Evolutionary conservation across 37 sponge, comb jelly and placozoan genomes (phyloP).

Genomic region (Ephydatia muelleri): DNA sequence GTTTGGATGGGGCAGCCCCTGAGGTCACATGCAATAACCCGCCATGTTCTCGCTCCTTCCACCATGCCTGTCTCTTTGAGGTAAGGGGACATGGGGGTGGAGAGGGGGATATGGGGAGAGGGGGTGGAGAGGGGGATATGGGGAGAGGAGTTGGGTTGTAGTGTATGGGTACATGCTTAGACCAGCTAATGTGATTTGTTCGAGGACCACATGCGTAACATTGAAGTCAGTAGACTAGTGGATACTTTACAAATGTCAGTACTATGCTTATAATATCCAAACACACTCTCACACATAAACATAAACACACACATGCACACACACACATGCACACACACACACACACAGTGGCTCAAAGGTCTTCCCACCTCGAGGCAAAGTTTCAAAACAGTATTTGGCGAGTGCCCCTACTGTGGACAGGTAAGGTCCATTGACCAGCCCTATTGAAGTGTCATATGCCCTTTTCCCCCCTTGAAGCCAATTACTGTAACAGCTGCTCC

Average conservation of each 20-base stretch:
- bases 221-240: too few species aligned
- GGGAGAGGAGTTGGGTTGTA: not conserved
- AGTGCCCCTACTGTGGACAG: constrained; percentile 62
- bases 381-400: constrained; percentile 45
- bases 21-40: constrained; percentile 59
- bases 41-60: constrained; percentile 52
- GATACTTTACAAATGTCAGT: too few species aligned
- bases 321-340: not conserved
- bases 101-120: too few species aligned
- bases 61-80: constrained; percentile 64
- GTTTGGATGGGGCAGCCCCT: constrained; percentile 45
- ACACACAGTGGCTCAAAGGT: constrained; percentile 55
- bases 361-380: constrained; percentile 31
- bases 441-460: not conserved
- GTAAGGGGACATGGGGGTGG: constrained; percentile 29
- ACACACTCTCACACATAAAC: too few species aligned
- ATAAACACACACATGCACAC: too few species aligned
- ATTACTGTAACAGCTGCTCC: not conserved
- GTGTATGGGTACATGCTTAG: too few species aligned
- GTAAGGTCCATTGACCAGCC: constrained; percentile 4
- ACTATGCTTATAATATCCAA: too few species aligned
- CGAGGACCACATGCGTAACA: not conserved
- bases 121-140: not conserved
- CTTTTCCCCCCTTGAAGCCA: not conserved
- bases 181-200: too few species aligned